Evolutionary conservation across 2,797 vertebrate species (phyloP), one percentile per base, ranked within the genome.

Genomic region (Orientallactaga sibirica): DNA sequence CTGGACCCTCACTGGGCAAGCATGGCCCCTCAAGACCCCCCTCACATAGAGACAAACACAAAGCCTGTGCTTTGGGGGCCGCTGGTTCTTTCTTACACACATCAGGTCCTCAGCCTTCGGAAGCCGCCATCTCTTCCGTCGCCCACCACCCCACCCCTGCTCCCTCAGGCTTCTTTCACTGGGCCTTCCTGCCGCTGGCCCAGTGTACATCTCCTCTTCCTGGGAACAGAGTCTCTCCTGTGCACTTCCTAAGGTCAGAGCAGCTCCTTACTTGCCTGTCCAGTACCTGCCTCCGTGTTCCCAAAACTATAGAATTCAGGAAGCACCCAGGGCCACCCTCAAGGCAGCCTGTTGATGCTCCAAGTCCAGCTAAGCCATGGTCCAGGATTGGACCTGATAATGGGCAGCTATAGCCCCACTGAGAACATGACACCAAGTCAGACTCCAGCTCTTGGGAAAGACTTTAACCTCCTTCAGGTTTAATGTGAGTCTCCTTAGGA

Each of bases 21-120:
- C 6, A 61, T 5, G 0, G 0, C 43, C 24, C 12, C 18, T 75
- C 27, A 22, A n/a, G 22, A 22, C 2, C 1, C 78, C 79, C 27
- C 43, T 58, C 0, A 1, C 64, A 48, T 48, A 48, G 8, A 48
- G 48, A 48, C 48, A 48, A 48, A 48, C 48, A 48, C 48, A 48
- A 48, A 10, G 66, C 82, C 14, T 1, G 0, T 0, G 29, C 55
- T 33, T 4, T 19, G 2, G 14, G 25, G 67, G n/a, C 12, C 3
- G 61, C 73, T 79, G 20, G 6, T 27, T 43, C 71, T 70, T 77
- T 37, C 33, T 37, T 37, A 37, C 33, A 37, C 33, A 37, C 33
- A 37, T 37, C 33, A 37, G 33, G 33, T 37, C 33, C 37, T 55
- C 1, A 0, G 2, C 81, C 58, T 37, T n/a, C 20, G 0, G 4